Conservation (phyloP, 2,113 vertebrate genomes). For the Laticauda laticaudata region DNA sequence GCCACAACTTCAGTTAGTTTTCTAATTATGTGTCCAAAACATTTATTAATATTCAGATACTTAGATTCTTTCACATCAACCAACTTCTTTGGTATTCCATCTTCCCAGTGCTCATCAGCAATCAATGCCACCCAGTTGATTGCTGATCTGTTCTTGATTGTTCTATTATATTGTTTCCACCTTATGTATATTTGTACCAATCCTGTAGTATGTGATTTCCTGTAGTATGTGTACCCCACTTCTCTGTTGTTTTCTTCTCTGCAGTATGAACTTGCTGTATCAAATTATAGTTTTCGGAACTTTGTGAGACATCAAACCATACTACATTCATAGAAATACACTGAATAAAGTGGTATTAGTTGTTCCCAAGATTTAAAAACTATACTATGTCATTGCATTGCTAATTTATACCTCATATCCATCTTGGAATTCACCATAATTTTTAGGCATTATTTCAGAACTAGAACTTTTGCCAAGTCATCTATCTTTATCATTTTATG, state of each 20-base stretch:
- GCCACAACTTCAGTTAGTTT: neutral
- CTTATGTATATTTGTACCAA: neutral
- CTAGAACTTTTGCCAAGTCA: neutral
- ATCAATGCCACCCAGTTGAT: neutral
- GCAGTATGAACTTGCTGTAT: neutral
- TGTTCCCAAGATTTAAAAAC: neutral
- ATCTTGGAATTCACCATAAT: neutral
- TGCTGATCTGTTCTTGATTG: neutral
- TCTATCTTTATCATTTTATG: neutral
- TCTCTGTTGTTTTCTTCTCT: neutral
- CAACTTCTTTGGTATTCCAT: neutral
- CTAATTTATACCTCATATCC: neutral
- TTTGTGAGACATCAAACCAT: neutral
- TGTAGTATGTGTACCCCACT: neutral
- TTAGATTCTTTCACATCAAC: neutral
- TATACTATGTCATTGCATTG: neutral
- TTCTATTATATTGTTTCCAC: neutral
- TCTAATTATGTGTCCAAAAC: neutral
- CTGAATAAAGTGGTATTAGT: neutral
- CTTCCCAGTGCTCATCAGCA: neutral
- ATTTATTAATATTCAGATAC: neutral
- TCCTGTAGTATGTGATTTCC: neutral
- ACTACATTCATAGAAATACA: neutral
- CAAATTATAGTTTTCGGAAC: neutral
- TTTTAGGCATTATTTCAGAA: neutral